phyloP scores from a whole-genome alignment of 37 sponge, comb jelly and placozoan species.

The Eunapius fragilis region DNA sequence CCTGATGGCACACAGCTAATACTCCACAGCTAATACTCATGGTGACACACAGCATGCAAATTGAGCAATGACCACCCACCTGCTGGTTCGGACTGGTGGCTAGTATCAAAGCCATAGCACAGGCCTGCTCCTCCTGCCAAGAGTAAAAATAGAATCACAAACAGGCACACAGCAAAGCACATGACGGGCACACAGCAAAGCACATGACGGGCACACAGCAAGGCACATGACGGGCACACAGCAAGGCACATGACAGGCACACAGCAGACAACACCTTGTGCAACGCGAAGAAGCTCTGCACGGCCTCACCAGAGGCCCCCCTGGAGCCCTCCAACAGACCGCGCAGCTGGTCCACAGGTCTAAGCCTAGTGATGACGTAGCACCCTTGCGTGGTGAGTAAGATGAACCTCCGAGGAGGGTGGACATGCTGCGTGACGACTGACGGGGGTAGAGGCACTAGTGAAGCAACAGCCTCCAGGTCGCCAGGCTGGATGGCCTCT shows the following conservation, averaged over 20 bases:
- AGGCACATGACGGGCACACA: neutral
- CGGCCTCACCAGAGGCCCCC: constrained; percentile 57
- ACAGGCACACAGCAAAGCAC: neutral
- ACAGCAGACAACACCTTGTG: constrained; percentile 55
- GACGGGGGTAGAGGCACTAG: constrained; percentile 70
- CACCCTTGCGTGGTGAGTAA: constrained; percentile 85
- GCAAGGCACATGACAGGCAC: neutral
- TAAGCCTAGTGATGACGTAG: constrained; percentile 66
- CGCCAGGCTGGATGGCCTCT: constrained; percentile 70
- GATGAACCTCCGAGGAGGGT: constrained; percentile 68
- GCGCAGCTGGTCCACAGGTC: constrained; percentile 91
- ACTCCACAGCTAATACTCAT: neutral
- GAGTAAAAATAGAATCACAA: neutral
- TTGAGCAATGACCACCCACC: constrained; percentile 18
- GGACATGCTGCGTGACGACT: constrained; percentile 87
- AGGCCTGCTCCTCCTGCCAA: constrained; percentile 74
- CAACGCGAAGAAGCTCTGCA: constrained; percentile 83
- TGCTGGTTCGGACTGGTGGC: constrained; percentile 73
- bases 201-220: neutral
- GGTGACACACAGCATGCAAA: neutral
- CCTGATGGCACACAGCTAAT: neutral
- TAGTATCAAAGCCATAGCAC: constrained; percentile 91
- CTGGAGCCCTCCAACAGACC: constrained; percentile 58
- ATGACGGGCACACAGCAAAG: neutral
- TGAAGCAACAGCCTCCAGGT: constrained; percentile 38